Conservation (phyloP, 2,797 vertebrate genomes). For the Sebastes miniatus region DNA sequence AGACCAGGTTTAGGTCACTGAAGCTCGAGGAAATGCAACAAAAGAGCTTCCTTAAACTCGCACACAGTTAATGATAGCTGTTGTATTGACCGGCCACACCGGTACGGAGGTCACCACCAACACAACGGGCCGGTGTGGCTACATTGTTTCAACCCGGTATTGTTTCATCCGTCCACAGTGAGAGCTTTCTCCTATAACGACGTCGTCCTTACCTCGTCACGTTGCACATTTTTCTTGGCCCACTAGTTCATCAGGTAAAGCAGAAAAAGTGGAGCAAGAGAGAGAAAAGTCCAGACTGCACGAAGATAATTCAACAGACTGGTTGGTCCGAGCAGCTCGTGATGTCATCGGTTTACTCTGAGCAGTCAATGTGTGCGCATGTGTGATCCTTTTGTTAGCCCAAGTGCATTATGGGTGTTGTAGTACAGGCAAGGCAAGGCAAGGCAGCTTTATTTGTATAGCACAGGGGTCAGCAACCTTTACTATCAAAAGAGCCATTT, state of each 20-base stretch:
- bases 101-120: constrained; percentile 53
- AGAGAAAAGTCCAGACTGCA: background rate
- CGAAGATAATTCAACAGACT: constrained; percentile 45
- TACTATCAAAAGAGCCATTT: too few species aligned
- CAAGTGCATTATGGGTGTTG: constrained; percentile 20
- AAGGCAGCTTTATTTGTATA: too few species aligned
- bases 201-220: constrained; percentile 61
- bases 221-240: constrained; percentile 43
- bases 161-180: background rate
- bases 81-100: constrained; percentile 40
- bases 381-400: constrained; percentile 9
- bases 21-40: background rate
- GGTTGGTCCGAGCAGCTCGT: constrained; percentile 72
- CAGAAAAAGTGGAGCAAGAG: background rate
- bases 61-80: background rate
- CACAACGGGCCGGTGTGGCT: constrained; percentile 36
- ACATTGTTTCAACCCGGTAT: background rate
- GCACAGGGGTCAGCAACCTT: too few species aligned
- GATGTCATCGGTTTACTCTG: constrained; percentile 82
- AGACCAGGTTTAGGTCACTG: background rate
- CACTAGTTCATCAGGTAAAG: constrained; percentile 31
- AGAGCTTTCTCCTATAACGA: background rate
- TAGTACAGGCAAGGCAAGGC: background rate
- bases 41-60: background rate
- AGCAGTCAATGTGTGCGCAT: constrained; percentile 69